These are phyloP conservation scores for Agrotis exclamationis DNA, from an alignment of 2,888 invertebrate species.

Conservation along the genomic window DNA sequence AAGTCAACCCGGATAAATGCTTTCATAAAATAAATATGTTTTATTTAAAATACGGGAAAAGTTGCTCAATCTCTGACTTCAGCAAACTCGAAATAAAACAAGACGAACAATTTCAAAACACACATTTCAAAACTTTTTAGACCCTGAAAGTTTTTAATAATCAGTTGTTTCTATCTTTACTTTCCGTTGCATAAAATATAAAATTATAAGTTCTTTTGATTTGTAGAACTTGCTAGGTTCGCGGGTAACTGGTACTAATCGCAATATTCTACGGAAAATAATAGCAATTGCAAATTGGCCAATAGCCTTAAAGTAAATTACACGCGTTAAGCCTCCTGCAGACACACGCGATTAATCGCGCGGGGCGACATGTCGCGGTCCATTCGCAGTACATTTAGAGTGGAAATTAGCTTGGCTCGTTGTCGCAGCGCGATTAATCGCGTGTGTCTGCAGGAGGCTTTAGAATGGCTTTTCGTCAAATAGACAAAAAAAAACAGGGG, in stretches of 20 bases:
- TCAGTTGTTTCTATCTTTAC: slow-evolving; percentile 17
- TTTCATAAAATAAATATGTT: slow-evolving; percentile 8
- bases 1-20: slow-evolving; percentile 11
- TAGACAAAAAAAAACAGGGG: neutral
- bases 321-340: too few relatives aligned
- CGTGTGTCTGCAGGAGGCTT: too few relatives aligned
- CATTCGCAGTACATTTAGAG: too few relatives aligned
- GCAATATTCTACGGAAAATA: neutral
- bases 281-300: neutral
- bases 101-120: slow-evolving; percentile 12
- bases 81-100: slow-evolving; percentile 22
- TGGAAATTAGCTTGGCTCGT: too few relatives aligned
- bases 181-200: neutral
- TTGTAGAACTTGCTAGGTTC: neutral
- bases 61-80: slow-evolving; percentile 18
- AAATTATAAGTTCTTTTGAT: slow-evolving; percentile 2
- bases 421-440: too few relatives aligned
- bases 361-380: too few relatives aligned
- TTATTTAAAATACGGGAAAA: slow-evolving; percentile 26
- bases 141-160: slow-evolving; percentile 25
- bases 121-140: slow-evolving; percentile 32
- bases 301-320: neutral
- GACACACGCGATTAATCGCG: too few relatives aligned
- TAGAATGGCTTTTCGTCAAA: neutral
- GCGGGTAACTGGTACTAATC: neutral